Evolutionary conservation across 1,140 invertebrate genomes (phyloP).

Genomic region (Yoshiicerus persimilis): DNA sequence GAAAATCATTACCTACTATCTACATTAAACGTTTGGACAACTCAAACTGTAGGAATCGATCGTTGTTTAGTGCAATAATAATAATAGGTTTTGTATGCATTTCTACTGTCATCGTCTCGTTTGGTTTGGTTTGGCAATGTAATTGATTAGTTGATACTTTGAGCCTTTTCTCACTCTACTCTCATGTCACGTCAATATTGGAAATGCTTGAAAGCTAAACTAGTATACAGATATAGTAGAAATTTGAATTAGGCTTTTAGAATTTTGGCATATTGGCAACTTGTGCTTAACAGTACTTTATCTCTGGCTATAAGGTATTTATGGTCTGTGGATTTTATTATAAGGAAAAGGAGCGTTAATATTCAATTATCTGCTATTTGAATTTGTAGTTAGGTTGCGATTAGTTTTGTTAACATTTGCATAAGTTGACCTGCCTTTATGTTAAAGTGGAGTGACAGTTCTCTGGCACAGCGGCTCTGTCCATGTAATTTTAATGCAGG

Average conservation of each 20-base stretch:
- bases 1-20: background rate
- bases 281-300: background rate
- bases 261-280: background rate
- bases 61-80: background rate
- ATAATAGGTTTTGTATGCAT: background rate
- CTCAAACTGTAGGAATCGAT: background rate
- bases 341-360: too few species aligned
- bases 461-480: too few species aligned
- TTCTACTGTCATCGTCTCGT: background rate
- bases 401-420: background rate
- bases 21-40: background rate
- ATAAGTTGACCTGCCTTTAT: background rate
- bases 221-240: background rate
- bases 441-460: background rate
- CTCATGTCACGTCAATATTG: background rate
- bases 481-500: background rate
- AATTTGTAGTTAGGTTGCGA: background rate
- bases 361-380: background rate
- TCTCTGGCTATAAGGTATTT: too few species aligned
- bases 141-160: conserved; percentile 1
- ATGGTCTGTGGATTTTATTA: too few species aligned
- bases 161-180: background rate
- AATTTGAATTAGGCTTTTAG: background rate
- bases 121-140: too few species aligned
- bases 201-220: background rate